Evolutionary conservation across 2,113 vertebrate genomes (phyloP), one percentile per base, ranked within the genome.

Genomic region (Petrocephalus zakoni): DNA sequence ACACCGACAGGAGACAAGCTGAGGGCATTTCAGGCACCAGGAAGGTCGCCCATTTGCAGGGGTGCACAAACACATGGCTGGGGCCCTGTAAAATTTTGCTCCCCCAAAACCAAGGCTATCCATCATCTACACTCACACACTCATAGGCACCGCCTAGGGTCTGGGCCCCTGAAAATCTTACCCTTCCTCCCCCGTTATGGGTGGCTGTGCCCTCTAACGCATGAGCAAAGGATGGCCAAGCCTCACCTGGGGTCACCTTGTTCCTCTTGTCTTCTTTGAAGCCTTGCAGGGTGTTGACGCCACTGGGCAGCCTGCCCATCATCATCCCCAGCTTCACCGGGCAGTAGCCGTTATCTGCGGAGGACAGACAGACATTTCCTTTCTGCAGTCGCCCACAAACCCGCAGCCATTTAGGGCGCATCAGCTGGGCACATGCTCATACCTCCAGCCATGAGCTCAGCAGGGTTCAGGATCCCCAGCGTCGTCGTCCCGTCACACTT

Each of bases 211-310:
- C 22, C 22, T 7, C 22, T n/a, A 61, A 2, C 8, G 22, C 58
- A n/a, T 9, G 7, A n/a, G n/a, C 58, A 7, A 22, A 58, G 68
- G 10, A 75, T 25, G 29, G 22, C n/a, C 22, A 7, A 1, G 51
- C n/a, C 90, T 94, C 92, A 97, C 98, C 98, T 94, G 97, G 98
- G 90, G 96, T 97, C 42, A 98, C 95, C 91, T 95, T 95, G 94
- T 99, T 99, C 92, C 98, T 97, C 94, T 99, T 99, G 93, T 99
- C 98, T 92, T 99, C 98, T 92, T 98, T 98, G 92, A 99, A 99
- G 0, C 97, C 97, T 93, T 98, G 98, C 87, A 99, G 94, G 0
- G 96, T 96, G 91, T 99, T 99, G 75, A 99, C 95, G 21, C 98
- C 98, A 0, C 96, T 96, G 92, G 99, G 98, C 87, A 99, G 96